Conservation (phyloP, 2,888 invertebrate genomes). For the Sarcophaga rosellei region DNA sequence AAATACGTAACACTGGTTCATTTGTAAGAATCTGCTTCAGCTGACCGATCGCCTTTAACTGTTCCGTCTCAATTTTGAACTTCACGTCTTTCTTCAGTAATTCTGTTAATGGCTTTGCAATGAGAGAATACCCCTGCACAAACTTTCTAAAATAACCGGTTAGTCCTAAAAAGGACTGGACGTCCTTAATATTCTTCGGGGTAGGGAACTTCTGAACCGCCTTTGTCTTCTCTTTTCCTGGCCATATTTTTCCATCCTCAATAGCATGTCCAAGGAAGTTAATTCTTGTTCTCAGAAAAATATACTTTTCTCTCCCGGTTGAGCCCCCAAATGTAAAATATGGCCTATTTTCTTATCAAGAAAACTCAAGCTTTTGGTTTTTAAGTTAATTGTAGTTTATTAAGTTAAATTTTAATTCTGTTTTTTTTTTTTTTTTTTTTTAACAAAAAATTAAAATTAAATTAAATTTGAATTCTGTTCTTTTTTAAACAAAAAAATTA, state of each 20-base stretch:
- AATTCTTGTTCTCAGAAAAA: conserved; percentile 22
- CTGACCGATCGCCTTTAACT: conserved; percentile 42
- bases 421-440: too few species aligned
- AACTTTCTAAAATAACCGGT: conserved; percentile 21
- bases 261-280: conserved; percentile 31
- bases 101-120: conserved; percentile 73
- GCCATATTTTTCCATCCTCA: not conserved
- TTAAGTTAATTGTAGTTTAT: too few species aligned
- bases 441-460: too few species aligned
- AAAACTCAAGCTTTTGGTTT: too few species aligned
- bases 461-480: too few species aligned
- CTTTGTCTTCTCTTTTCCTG: conserved; percentile 33
- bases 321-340: too few species aligned
- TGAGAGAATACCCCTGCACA: conserved; percentile 66
- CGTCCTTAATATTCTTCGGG: conserved; percentile 31
- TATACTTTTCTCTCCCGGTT: too few species aligned
- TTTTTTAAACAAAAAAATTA: too few species aligned
- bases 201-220: conserved; percentile 51
- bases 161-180: conserved; percentile 59
- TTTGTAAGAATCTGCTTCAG: conserved; percentile 47
- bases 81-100: not conserved
- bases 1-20: conserved; percentile 63
- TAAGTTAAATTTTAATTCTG: too few species aligned
- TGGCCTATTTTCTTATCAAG: too few species aligned
- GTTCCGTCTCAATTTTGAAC: conserved; percentile 53